These are phyloP conservation scores for Orcinus orca DNA, from an alignment of 2,113 vertebrate genomes.

Conservation along the genomic window DNA sequence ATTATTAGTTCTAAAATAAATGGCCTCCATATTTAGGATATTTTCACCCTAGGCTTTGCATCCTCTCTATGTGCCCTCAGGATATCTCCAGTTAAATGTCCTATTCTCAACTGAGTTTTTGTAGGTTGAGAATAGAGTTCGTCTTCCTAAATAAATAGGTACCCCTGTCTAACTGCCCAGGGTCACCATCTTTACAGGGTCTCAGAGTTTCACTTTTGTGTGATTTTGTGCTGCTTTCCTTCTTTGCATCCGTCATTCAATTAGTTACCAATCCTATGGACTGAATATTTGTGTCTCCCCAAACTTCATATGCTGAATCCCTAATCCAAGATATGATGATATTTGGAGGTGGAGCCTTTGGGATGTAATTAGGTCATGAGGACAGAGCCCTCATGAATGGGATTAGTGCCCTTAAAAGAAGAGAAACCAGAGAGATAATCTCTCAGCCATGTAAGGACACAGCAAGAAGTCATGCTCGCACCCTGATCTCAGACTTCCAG, in stretches of 20 bases:
- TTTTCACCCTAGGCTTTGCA: not conserved
- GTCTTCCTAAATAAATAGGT: not conserved
- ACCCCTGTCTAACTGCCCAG: not conserved
- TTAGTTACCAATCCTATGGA: not conserved
- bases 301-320: not conserved
- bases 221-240: not conserved
- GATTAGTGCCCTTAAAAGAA: not conserved
- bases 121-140: not conserved
- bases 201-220: not conserved
- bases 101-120: not conserved
- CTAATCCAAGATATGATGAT: not conserved
- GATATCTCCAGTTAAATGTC: not conserved
- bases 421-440: not conserved
- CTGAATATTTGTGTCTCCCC: not conserved
- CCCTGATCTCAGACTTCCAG: not conserved
- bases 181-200: not conserved
- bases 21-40: not conserved
- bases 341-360: not conserved
- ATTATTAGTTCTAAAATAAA: slow-evolving; percentile 47
- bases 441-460: not conserved
- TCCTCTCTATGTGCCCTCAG: not conserved
- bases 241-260: not conserved
- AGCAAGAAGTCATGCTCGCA: not conserved
- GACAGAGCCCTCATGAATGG: not conserved
- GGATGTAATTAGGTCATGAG: not conserved